Evolutionary conservation across 2,888 invertebrate genomes (phyloP).

Genomic region (Diplazon laetatorius): DNA sequence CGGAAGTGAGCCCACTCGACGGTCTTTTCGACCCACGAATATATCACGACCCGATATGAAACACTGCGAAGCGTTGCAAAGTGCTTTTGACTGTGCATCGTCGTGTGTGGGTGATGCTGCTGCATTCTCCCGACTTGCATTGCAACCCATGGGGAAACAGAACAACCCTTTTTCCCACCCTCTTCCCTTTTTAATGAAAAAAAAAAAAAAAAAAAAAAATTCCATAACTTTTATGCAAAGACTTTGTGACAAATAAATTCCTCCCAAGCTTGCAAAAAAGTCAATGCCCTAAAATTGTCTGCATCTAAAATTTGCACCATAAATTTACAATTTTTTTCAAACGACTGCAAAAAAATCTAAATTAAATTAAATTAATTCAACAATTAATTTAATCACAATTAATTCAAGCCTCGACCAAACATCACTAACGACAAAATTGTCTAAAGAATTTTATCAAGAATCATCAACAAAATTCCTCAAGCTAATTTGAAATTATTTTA

Average conservation of each 20-base stretch:
- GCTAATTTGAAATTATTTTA: too few relatives aligned
- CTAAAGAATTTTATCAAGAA: too few relatives aligned
- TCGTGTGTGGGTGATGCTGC: slow-evolving; percentile 45
- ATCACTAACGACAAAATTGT: too few relatives aligned
- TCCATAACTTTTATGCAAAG: too few relatives aligned
- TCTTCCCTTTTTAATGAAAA: too few relatives aligned
- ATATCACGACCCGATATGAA: slow-evolving; percentile 70
- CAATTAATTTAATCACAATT: not conserved
- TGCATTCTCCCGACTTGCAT: slow-evolving; percentile 7
- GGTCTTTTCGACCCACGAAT: slow-evolving; percentile 79
- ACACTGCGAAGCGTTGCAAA: slow-evolving; percentile 65
- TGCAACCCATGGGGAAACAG: slow-evolving; percentile 48
- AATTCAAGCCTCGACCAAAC: too few relatives aligned
- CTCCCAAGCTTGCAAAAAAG: not conserved
- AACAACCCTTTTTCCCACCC: slow-evolving; percentile 38
- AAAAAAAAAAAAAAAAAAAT: too few relatives aligned
- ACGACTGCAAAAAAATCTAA: not conserved
- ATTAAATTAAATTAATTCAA: not conserved
- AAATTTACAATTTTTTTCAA: not conserved
- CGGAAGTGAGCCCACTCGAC: slow-evolving; percentile 76
- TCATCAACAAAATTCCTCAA: too few relatives aligned
- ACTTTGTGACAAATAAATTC: slow-evolving; percentile 19
- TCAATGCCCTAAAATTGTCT: not conserved
- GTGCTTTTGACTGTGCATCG: slow-evolving; percentile 66
- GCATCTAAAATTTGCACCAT: not conserved